phyloP scores from a whole-genome alignment of 1,140 invertebrate species.

The Scylla paramamosain region DNA sequence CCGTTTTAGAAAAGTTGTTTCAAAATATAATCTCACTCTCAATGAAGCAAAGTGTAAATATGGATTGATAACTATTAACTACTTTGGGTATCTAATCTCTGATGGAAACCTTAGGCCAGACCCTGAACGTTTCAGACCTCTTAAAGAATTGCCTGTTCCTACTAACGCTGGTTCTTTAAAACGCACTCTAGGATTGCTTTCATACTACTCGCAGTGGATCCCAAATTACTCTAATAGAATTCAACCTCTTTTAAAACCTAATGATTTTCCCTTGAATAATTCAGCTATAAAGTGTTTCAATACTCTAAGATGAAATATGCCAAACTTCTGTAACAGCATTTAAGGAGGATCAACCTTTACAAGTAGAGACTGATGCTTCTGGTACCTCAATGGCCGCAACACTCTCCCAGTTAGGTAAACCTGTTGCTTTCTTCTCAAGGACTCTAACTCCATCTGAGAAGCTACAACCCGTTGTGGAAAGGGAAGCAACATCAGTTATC shows the following conservation, averaged over 20 bases:
- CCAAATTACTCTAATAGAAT: neutral
- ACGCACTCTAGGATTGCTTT: neutral
- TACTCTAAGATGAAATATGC: neutral
- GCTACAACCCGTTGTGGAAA: conserved; percentile 15
- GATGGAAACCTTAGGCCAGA: neutral
- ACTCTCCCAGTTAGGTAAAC: conserved; percentile 4
- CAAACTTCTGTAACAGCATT: neutral
- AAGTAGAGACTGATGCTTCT: conserved; percentile 31
- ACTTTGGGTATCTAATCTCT: neutral
- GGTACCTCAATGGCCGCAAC: neutral
- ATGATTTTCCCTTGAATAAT: neutral
- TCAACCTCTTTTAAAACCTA: neutral
- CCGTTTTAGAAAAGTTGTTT: neutral
- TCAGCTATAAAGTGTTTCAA: neutral
- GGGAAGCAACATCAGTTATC: neutral
- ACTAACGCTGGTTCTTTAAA: neutral
- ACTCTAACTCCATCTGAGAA: neutral
- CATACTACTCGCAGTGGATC: conserved; percentile 34
- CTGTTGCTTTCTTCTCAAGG: too few species aligned
- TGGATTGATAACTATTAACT: neutral
- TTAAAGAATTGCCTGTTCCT: neutral
- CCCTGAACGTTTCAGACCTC: neutral
- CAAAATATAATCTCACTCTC: neutral
- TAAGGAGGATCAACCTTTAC: neutral
- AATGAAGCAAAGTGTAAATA: neutral